Percentiles rank a stretch among this genome's conserved stretches.
These are phyloP conservation scores for Caenorhabditis auriculariae DNA, from an alignment of 2,888 invertebrate species.

Conservation along the genomic window DNA sequence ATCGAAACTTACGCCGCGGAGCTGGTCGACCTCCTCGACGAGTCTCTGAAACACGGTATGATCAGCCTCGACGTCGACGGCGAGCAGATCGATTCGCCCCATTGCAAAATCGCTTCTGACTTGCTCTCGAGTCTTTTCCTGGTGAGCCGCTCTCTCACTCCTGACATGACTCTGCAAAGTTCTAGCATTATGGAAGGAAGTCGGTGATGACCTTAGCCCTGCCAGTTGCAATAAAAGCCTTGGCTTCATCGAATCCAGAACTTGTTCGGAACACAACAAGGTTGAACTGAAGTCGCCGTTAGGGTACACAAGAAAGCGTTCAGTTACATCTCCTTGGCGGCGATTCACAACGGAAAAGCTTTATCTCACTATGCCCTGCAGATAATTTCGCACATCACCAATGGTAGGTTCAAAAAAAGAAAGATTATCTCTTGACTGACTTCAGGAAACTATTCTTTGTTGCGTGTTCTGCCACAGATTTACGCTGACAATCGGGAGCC, in stretches of 20 bases:
- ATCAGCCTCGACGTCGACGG: constrained; percentile 66
- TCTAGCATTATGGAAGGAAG: constrained; percentile 75
- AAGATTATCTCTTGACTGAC: constrained; percentile 20
- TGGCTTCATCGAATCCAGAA: constrained; percentile 78
- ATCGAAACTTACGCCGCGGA: constrained; percentile 83
- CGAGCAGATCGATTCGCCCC: constrained; percentile 84
- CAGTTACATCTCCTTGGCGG: constrained; percentile 86
- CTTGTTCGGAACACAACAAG: constrained; percentile 82
- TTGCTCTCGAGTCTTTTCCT: constrained; percentile 90
- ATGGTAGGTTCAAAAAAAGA: constrained; percentile 69
- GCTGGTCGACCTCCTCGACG: constrained; percentile 81
- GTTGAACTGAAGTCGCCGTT: neutral
- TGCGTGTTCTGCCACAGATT: constrained; percentile 84
- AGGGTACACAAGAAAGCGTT: neutral
- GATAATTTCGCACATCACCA: constrained; percentile 85
- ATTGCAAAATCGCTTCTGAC: constrained; percentile 93
- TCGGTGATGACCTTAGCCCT: constrained; percentile 81
- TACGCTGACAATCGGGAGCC: constrained; percentile 85
- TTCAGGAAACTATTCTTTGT: constrained; percentile 83
- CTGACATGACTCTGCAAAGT: constrained; percentile 18
- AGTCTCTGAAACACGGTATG: constrained; percentile 77
- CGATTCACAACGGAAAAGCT: constrained; percentile 83
- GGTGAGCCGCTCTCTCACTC: constrained; percentile 69
- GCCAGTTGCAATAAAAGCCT: constrained; percentile 77
- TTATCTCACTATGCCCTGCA: constrained; percentile 84